Evolutionary conservation across 2,113 vertebrate genomes (phyloP), one percentile per base, ranked within the genome.

Genomic region (Zapus hudsonius): DNA sequence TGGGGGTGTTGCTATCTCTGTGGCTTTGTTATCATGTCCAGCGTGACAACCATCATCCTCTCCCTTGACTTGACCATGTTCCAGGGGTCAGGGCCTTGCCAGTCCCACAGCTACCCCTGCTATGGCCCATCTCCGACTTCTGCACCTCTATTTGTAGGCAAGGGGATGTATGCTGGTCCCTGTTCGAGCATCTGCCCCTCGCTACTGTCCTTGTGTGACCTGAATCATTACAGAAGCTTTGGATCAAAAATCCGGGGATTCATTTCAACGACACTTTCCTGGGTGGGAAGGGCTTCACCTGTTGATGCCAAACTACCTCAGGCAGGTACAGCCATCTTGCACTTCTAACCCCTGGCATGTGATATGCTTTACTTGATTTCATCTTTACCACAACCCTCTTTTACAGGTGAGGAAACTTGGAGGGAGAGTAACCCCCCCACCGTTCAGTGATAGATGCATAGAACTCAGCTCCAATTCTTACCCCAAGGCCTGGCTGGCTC

Each of bases 261-360:
- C 3, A 22, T 31, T n/a, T 12, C 9, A 0, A 0, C 8, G 12
- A 7, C 1, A 42, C 40, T 38, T 55, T 10, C 29, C 31, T 38
- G 31, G 38, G 29, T 36, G 1, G 5, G 55, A 27, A 55, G 4
- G 4, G 13, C 36, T 67, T n/a, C 0, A 0, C 61, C n/a, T 63
- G 27, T 10, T 33, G 5, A 0, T 11, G 3, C 3, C 9, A 6
- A 59, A 7, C 20, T 3, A 6, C 33, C 47, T 31, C 0, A 23
- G 59, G 23, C 59, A 6, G 19, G 59, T 61, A 16, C 20, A 25
- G 59, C 59, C 59, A 13, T 17, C 63, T 22, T 1, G 31, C 2
- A 12, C 31, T 44, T 19, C 80, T 55, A 9, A 57, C 5, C 5
- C 11, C 61, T 36, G 9, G 36, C 4, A 5, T 10, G 25, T 0